These are phyloP conservation scores for Gnatocerus cornutus DNA, from an alignment of 2,888 invertebrate genomes.

Conservation along the genomic window DNA sequence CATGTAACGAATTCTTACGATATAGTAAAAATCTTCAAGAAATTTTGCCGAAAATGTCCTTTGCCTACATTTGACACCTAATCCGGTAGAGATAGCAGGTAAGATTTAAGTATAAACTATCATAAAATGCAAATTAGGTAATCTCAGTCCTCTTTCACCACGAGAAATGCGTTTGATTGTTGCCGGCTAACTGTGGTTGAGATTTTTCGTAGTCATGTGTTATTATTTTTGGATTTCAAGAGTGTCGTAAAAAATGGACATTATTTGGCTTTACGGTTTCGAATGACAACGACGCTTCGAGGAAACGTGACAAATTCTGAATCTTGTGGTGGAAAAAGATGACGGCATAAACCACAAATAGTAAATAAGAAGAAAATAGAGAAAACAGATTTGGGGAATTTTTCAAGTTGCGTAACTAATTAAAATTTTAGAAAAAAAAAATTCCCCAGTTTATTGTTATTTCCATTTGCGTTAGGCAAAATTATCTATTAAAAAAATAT, in stretches of 20 bases:
- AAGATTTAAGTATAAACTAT: slow-evolving; percentile 28
- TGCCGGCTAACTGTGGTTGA: slow-evolving; percentile 26
- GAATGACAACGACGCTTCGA: neutral
- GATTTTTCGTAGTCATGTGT: slow-evolving; percentile 7
- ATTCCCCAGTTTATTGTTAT: no score
- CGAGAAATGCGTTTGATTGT: slow-evolving; percentile 37
- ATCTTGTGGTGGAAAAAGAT: slow-evolving; percentile 2
- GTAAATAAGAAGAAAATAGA: slow-evolving; percentile 2
- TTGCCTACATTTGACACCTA: slow-evolving; percentile 40
- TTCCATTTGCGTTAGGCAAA: no score
- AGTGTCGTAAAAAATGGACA: slow-evolving; percentile 4
- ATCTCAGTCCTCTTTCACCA: slow-evolving; percentile 26
- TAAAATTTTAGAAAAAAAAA: no score
- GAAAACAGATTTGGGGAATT: neutral
- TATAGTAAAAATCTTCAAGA: slow-evolving; percentile 3
- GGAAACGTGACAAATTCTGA: neutral
- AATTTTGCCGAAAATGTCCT: slow-evolving; percentile 13
- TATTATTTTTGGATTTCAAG: slow-evolving; percentile 7
- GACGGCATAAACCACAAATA: neutral
- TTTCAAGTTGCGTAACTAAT: neutral
- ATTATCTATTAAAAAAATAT: no score
- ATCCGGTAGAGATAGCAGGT: slow-evolving; percentile 28
- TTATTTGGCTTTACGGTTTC: neutral
- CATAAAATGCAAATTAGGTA: slow-evolving; percentile 39
- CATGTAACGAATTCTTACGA: neutral